Evolutionary conservation across 2,797 vertebrate genomes (phyloP).

Genomic region (Nasua narica): DNA sequence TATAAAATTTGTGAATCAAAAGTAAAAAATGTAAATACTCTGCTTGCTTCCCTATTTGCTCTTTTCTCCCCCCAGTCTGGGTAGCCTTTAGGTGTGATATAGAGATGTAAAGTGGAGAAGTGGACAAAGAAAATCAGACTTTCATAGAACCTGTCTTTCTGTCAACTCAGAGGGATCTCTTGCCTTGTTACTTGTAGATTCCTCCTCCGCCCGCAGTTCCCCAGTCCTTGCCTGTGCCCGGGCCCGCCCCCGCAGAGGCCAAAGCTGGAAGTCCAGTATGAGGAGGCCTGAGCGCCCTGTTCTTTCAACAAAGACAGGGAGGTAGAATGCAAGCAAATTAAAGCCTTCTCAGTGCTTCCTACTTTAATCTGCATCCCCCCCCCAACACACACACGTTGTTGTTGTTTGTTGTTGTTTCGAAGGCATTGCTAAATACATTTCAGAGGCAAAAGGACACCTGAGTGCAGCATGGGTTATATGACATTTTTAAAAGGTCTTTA

Average conservation of each 20-base stretch:
- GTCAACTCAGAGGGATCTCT: background rate
- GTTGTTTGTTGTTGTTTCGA: background rate
- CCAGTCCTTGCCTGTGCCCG: background rate
- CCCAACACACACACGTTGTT: no score
- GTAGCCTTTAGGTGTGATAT: background rate
- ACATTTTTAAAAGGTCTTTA: constrained; percentile 16
- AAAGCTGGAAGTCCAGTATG: no score
- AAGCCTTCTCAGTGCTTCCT: background rate
- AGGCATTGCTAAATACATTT: background rate
- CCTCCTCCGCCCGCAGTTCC: background rate
- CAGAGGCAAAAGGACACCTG: constrained; percentile 6
- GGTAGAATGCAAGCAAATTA: background rate
- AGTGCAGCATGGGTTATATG: background rate
- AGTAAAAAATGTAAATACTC: background rate
- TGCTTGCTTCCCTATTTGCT: background rate
- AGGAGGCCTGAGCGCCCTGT: background rate
- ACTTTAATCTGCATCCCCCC: background rate
- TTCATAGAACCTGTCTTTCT: background rate
- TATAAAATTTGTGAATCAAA: background rate
- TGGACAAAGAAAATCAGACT: background rate
- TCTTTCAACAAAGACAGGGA: background rate
- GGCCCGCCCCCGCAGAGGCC: background rate
- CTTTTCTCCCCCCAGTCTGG: accelerated
- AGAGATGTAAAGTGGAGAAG: background rate
- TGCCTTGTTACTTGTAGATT: background rate